A percentile compares a stretch with the other conserved stretches of the same genome.
These are phyloP conservation scores for Protobothrops flavoviridis DNA, from an alignment of 2,113 vertebrate species.

Conservation along the genomic window DNA sequence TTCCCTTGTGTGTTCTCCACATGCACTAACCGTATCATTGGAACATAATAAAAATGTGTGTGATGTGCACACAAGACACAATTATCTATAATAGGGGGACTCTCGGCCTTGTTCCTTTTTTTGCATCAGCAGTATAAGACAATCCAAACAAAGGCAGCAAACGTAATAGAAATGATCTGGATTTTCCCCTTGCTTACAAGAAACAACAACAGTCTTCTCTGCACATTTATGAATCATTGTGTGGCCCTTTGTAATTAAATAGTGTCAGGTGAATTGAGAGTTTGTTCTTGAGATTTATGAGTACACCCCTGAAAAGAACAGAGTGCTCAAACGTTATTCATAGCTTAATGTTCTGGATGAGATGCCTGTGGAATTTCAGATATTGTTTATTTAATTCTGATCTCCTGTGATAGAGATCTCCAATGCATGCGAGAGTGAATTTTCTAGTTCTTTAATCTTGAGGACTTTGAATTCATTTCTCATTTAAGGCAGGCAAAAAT, in stretches of 20 bases:
- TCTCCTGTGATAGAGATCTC: background rate
- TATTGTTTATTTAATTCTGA: conserved; percentile 21
- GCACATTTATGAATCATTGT: background rate
- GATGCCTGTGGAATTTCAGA: conserved; percentile 12
- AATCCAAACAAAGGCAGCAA: background rate
- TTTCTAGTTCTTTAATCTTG: conserved; percentile 57
- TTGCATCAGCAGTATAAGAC: background rate
- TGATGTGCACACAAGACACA: background rate
- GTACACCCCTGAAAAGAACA: conserved; percentile 7
- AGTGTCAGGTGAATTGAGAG: conserved; percentile 7
- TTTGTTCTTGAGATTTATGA: background rate
- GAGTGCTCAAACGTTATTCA: conserved; percentile 20
- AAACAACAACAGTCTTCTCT: background rate
- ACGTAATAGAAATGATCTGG: background rate
- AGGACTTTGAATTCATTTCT: conserved; percentile 51
- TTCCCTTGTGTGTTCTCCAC: background rate
- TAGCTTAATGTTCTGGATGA: conserved; percentile 7
- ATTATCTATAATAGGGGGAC: background rate
- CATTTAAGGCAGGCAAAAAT: conserved; percentile 50
- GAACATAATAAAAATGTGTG: background rate
- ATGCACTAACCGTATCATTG: background rate
- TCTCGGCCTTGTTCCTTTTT: background rate
- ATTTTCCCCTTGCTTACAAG: background rate
- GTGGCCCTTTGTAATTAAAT: conserved; percentile 1
- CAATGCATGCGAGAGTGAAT: conserved; percentile 22